These are phyloP conservation scores for Augiades crinisus DNA, from an alignment of 2,888 invertebrate genomes.

Conservation along the genomic window DNA sequence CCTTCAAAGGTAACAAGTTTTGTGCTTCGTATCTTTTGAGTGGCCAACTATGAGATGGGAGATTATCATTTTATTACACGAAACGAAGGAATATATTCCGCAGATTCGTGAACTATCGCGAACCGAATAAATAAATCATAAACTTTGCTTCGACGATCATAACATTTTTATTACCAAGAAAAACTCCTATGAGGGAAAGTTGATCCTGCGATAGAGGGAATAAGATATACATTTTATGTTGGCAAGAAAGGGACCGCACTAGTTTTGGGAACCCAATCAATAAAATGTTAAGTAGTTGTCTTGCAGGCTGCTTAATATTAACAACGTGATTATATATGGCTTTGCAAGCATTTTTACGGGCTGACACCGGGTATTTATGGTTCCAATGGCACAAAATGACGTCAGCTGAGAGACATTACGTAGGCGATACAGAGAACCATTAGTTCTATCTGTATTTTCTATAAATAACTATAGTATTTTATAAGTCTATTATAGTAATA, in stretches of 20 bases:
- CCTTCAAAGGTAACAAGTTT: conserved; percentile 11
- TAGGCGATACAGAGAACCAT: too few species aligned
- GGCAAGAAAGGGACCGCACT: conserved; percentile 27
- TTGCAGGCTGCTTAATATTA: conserved; percentile 16
- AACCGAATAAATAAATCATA: conserved; percentile 67
- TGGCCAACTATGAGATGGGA: conserved; percentile 24
- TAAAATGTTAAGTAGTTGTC: conserved; percentile 37
- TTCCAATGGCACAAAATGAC: neutral
- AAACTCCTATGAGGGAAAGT: conserved; percentile 47
- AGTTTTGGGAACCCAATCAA: conserved; percentile 36
- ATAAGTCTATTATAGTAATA: too few species aligned
- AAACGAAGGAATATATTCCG: conserved; percentile 34
- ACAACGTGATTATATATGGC: conserved; percentile 18
- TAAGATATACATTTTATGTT: conserved; percentile 25
- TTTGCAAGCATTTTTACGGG: conserved; percentile 9
- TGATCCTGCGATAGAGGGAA: conserved; percentile 38
- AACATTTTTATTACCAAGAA: conserved; percentile 66
- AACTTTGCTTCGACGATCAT: conserved; percentile 59
- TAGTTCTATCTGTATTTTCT: neutral
- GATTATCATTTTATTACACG: conserved; percentile 38
- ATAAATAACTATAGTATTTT: too few species aligned
- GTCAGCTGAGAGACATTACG: neutral
- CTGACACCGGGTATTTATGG: conserved; percentile 5
- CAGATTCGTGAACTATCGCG: conserved; percentile 48
- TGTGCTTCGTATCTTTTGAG: conserved; percentile 21